Evolutionary conservation across 2,797 vertebrate species (phyloP).

Genomic region (Siniperca obscura): DNA sequence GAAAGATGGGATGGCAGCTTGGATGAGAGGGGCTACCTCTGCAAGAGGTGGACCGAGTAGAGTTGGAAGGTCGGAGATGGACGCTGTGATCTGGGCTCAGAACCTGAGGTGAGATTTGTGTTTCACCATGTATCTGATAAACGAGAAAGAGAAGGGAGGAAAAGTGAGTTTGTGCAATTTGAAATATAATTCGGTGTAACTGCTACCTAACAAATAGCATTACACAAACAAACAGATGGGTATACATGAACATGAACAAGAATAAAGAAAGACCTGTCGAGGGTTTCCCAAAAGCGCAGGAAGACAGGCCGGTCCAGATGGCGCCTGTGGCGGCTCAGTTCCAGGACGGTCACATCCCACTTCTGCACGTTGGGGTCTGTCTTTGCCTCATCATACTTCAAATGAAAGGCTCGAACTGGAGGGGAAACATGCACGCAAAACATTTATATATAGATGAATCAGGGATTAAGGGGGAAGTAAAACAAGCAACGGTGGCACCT

Average conservation of each 20-base stretch:
- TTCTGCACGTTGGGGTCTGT: constrained; percentile 97
- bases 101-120: constrained; percentile 99
- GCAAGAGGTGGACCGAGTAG: constrained; percentile 53
- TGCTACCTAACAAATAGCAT: not conserved
- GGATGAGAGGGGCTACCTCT: constrained; percentile 26
- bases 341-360: constrained; percentile 98
- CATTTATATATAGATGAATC: not conserved
- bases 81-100: constrained; percentile 82
- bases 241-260: not conserved
- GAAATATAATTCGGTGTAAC: not conserved
- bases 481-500: not conserved
- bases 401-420: constrained; percentile 97
- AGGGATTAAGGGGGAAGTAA: not conserved
- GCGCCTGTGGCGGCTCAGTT: constrained; percentile 96
- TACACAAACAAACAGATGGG: not conserved
- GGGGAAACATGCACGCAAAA: not conserved
- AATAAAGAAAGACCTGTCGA: constrained; percentile 92
- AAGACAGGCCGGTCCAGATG: constrained; percentile 97
- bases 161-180: not conserved
- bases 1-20: constrained; percentile 39
- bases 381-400: constrained; percentile 97
- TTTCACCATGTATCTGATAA: constrained; percentile 96
- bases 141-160: constrained; percentile 6
- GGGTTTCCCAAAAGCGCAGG: constrained; percentile 97
- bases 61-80: constrained; percentile 63